phyloP scores from a whole-genome alignment of 1,140 invertebrate genomes.

The Drosophila kurseongensis region DNA sequence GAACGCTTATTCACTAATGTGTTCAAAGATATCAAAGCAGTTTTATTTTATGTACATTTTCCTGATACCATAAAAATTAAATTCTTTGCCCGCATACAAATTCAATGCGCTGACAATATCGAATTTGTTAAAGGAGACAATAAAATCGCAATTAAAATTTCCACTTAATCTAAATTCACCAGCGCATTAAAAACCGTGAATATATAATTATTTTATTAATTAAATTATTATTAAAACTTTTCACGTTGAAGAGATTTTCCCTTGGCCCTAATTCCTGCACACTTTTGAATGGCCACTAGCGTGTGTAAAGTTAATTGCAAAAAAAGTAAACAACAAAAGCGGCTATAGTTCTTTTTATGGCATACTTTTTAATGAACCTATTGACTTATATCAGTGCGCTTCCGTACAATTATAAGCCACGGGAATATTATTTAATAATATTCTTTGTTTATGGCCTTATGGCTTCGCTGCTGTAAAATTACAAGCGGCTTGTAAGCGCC shows the following conservation, averaged over 20 bases:
- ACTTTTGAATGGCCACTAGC: constrained; percentile 21
- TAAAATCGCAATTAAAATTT: constrained; percentile 56
- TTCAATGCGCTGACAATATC: background rate
- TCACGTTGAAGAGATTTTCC: constrained; percentile 18
- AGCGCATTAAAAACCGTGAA: constrained; percentile 22
- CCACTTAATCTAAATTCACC: constrained; percentile 53
- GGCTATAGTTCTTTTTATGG: constrained; percentile 7
- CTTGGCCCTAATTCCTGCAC: constrained; percentile 5
- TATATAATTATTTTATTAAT: constrained; percentile 73
- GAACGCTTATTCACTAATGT: background rate
- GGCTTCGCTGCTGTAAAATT: background rate
- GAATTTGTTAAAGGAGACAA: constrained; percentile 16
- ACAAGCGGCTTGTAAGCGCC: background rate
- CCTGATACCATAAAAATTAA: background rate
- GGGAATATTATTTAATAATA: background rate
- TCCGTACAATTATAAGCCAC: background rate
- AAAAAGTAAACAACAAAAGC: constrained; percentile 36
- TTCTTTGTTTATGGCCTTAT: constrained; percentile 1
- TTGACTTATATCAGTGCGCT: constrained; percentile 8
- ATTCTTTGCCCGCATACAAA: constrained; percentile 14
- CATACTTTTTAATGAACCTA: constrained; percentile 13
- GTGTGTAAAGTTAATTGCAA: constrained; percentile 59
- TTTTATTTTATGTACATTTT: background rate
- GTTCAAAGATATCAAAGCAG: background rate
- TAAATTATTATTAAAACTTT: constrained; percentile 74